These are phyloP conservation scores for Stenolophus ochropezus DNA, from an alignment of 2,888 invertebrate species.

Conservation along the genomic window DNA sequence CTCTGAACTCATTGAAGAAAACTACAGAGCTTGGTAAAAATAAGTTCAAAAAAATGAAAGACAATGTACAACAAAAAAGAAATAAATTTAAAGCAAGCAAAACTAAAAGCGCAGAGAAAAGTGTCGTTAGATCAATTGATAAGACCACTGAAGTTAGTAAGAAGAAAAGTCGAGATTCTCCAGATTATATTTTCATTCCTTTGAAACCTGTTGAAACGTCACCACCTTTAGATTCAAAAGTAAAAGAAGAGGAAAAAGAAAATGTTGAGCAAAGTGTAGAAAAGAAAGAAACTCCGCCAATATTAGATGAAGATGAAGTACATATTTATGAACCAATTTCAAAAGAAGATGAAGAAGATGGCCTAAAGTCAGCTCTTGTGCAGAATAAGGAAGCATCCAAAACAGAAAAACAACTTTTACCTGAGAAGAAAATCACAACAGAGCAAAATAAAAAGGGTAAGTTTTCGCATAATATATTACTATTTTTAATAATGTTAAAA, in stretches of 20 bases:
- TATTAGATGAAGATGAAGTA: slow-evolving; percentile 12
- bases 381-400: slow-evolving; percentile 66
- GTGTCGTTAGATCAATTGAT: slow-evolving; percentile 1
- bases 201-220: slow-evolving; percentile 14
- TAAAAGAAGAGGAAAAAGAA: slow-evolving; percentile 53
- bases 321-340: slow-evolving; percentile 54
- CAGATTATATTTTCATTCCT: slow-evolving; percentile 33
- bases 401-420: slow-evolving; percentile 70
- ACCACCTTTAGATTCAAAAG: not conserved
- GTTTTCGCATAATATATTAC: not conserved
- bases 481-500: slow-evolving; percentile 26
- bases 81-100: slow-evolving; percentile 64
- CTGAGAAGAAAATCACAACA: slow-evolving; percentile 65
- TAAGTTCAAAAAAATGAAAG: slow-evolving; percentile 48
- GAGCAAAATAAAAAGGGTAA: slow-evolving; percentile 7
- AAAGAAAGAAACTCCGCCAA: slow-evolving; percentile 50
- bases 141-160: slow-evolving; percentile 13
- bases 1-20: slow-evolving; percentile 46
- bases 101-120: slow-evolving; percentile 27
- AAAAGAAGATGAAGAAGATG: slow-evolving; percentile 58
- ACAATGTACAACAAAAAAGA: slow-evolving; percentile 42
- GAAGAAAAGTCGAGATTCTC: slow-evolving; percentile 11
- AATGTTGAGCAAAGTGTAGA: slow-evolving; percentile 28
- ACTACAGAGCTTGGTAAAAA: slow-evolving; percentile 48
- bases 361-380: slow-evolving; percentile 36